Evolutionary conservation across 2,797 vertebrate species (phyloP).

Genomic region (Mus minutoides): DNA sequence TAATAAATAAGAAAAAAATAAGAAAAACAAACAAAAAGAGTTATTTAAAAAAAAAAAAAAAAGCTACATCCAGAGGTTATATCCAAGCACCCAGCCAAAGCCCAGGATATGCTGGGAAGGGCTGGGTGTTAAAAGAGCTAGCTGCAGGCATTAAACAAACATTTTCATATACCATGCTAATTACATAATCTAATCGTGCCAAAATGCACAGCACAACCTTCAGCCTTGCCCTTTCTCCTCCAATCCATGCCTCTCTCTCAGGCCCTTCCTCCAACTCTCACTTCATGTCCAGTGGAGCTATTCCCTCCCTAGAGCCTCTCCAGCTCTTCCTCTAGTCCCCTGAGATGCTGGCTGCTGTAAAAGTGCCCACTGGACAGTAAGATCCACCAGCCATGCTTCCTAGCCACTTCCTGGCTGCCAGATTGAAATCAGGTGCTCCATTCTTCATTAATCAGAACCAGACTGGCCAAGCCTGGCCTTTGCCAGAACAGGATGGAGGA

Average conservation of each 20-base stretch:
- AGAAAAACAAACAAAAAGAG: too few relatives aligned
- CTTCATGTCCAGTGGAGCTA: too few relatives aligned
- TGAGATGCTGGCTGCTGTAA: background rate
- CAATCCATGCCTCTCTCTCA: background rate
- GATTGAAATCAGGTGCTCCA: conserved; percentile 39
- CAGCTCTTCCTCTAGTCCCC: background rate
- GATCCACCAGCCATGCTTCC: background rate
- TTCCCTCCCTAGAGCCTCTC: background rate
- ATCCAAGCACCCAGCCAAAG: background rate
- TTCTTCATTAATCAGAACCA: conserved; percentile 50
- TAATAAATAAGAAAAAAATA: too few relatives aligned
- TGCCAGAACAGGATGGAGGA: conserved; percentile 56
- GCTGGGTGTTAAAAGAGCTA: conserved; percentile 34
- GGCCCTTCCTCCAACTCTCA: background rate
- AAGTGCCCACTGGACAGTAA: background rate
- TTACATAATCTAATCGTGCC: conserved; percentile 22
- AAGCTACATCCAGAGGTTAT: background rate
- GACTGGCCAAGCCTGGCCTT: background rate
- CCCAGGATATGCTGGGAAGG: background rate
- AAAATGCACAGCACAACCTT: conserved; percentile 3
- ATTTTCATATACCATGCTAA: background rate
- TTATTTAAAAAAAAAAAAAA: too few relatives aligned
- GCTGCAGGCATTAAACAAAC: background rate
- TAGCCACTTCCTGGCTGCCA: background rate
- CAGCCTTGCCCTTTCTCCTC: background rate